phyloP scores from a whole-genome alignment of 2,113 vertebrate species.

The Rhineura floridana region DNA sequence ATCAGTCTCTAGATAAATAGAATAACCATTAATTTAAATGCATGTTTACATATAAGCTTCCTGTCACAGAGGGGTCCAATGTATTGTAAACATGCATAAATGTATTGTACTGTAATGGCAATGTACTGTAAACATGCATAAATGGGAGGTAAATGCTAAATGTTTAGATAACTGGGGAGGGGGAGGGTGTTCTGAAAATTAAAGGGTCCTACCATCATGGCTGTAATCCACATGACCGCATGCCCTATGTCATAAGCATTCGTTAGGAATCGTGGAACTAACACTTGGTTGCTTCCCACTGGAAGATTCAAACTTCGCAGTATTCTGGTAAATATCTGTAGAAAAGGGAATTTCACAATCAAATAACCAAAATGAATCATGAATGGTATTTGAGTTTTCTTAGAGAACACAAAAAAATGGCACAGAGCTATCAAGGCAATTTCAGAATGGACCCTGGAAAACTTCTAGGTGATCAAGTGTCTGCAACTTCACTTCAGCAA shows the following conservation, averaged over 20 bases:
- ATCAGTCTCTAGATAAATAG: neutral
- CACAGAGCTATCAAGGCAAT: neutral
- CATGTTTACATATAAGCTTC: neutral
- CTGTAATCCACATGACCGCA: conserved; percentile 95
- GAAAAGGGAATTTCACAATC: neutral
- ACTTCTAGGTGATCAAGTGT: neutral
- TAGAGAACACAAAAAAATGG: neutral
- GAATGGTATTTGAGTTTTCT: neutral
- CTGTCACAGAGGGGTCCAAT: neutral
- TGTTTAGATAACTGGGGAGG: neutral
- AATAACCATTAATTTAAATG: neutral
- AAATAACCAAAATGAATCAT: neutral
- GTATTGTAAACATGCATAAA: neutral
- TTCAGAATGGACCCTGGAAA: neutral
- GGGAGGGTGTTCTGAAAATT: neutral
- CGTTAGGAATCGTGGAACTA: conserved; percentile 90
- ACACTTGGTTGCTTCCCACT: conserved; percentile 94
- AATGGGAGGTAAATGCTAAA: neutral
- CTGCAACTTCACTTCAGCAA: neutral
- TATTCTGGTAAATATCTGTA: conserved; percentile 95
- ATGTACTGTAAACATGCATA: neutral
- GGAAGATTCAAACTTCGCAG: conserved; percentile 96
- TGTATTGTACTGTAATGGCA: too few species aligned
- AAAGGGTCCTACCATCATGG: conserved; percentile 88
- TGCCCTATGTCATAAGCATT: conserved; percentile 96